Evolutionary conservation across 2,888 invertebrate species (phyloP).

Genomic region (Coecobrya sp.): DNA sequence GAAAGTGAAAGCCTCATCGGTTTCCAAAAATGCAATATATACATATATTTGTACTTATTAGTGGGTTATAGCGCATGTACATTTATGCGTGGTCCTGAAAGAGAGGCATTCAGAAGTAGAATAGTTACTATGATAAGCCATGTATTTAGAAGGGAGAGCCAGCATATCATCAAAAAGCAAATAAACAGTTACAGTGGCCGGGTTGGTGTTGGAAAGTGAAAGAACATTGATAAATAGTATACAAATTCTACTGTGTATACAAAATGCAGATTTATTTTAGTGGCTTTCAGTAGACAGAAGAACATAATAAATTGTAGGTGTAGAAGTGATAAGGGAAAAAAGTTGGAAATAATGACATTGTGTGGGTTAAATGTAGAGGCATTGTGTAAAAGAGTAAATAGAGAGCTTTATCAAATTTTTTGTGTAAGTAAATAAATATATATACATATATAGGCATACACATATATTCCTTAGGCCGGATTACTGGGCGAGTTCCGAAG

Average conservation of each 20-base stretch:
- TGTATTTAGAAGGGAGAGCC: background rate
- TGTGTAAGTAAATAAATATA: conserved; percentile 57
- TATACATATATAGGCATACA: background rate
- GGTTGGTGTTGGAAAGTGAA: conserved; percentile 29
- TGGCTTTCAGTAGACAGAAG: conserved; percentile 41
- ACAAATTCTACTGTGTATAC: conserved; percentile 6
- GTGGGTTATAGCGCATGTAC: too few species aligned
- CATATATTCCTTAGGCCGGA: background rate
- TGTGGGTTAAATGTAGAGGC: conserved; percentile 1
- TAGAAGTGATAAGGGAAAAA: conserved; percentile 37
- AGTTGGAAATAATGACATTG: conserved; percentile 56
- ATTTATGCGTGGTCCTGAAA: too few species aligned
- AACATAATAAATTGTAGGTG: conserved; percentile 4
- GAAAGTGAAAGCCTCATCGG: background rate
- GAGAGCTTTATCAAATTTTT: conserved; percentile 9
- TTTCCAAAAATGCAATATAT: conserved; percentile 2
- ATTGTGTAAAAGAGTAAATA: conserved; percentile 41
- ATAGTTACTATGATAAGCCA: too few species aligned
- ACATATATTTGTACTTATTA: background rate
- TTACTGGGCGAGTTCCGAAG: background rate
- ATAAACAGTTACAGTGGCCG: conserved; percentile 11
- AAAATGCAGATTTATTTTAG: conserved; percentile 69
- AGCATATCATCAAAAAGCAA: conserved; percentile 22
- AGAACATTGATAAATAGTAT: conserved; percentile 28
- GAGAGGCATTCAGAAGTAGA: too few species aligned